Evolutionary conservation across 2,113 vertebrate species (phyloP).

Genomic region (Geococcyx californianus): DNA sequence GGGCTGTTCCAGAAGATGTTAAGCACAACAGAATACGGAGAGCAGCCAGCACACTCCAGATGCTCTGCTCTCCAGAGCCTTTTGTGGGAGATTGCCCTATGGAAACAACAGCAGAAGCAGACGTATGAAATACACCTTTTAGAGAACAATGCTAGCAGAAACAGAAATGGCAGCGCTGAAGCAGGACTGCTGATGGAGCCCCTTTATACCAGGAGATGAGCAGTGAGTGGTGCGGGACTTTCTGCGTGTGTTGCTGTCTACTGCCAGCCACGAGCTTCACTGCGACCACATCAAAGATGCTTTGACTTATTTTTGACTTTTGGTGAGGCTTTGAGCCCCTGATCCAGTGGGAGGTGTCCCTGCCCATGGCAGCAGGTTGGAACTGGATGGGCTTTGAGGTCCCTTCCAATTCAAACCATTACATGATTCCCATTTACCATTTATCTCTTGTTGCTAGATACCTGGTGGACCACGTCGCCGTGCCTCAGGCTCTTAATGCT

Average conservation of each 20-base stretch:
- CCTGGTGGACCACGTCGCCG: background rate
- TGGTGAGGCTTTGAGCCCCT: too few species aligned
- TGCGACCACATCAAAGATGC: background rate
- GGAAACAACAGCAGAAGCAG: background rate
- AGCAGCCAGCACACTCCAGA: background rate
- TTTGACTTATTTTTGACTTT: background rate
- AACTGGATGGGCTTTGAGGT: too few species aligned
- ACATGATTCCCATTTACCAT: background rate
- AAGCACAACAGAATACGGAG: background rate
- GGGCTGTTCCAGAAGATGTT: background rate
- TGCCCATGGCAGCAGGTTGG: too few species aligned
- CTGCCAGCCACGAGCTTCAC: background rate
- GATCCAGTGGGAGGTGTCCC: too few species aligned
- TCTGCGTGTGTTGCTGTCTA: rapidly evolving
- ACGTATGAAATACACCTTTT: background rate
- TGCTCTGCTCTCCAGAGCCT: background rate
- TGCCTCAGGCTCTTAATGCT: background rate
- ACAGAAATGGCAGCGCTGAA: rapidly evolving
- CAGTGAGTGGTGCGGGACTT: rapidly evolving
- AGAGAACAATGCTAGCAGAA: rapidly evolving
- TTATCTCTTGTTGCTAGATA: background rate
- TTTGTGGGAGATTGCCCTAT: rapidly evolving
- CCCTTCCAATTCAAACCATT: too few species aligned
- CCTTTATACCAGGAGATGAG: rapidly evolving
- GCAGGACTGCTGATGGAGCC: rapidly evolving